These are phyloP conservation scores for Neoarius graeffei DNA, from an alignment of 2,113 vertebrate genomes.

Conservation along the genomic window DNA sequence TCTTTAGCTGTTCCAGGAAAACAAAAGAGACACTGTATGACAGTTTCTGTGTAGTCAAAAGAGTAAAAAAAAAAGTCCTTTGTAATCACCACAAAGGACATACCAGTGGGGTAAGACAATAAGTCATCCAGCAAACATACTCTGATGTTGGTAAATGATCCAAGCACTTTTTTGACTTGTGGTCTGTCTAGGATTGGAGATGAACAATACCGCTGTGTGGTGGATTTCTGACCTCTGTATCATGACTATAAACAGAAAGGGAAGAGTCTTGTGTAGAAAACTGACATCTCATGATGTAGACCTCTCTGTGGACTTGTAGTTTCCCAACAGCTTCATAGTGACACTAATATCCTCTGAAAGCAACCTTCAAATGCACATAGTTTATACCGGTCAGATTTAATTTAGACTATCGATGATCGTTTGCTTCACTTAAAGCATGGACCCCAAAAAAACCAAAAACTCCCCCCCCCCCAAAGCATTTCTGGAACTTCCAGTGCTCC, in stretches of 20 bases:
- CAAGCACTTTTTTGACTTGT: slow-evolving; percentile 64
- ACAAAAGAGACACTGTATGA: slow-evolving; percentile 72
- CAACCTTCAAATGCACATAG: slow-evolving; percentile 29
- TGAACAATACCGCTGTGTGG: slow-evolving; percentile 64
- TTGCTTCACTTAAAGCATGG: slow-evolving; percentile 61
- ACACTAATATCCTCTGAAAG: slow-evolving; percentile 44
- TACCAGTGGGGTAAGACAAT: slow-evolving; percentile 70
- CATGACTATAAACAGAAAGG: slow-evolving; percentile 25
- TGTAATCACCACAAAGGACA: slow-evolving; percentile 74
- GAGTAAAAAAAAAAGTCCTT: slow-evolving; percentile 62
- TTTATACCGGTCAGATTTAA: slow-evolving; percentile 18
- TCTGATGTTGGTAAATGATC: slow-evolving; percentile 74
- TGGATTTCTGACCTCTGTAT: slow-evolving; percentile 49
- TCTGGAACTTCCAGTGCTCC: slow-evolving; percentile 7
- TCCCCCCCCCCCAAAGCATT: slow-evolving; percentile 53
- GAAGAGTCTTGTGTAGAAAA: slow-evolving; percentile 25
- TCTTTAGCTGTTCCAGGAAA: slow-evolving; percentile 50
- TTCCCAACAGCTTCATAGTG: slow-evolving; percentile 28
- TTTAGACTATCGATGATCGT: slow-evolving; percentile 65
- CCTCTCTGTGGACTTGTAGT: slow-evolving; percentile 11
- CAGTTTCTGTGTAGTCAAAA: slow-evolving; percentile 61
- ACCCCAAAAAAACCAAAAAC: slow-evolving; percentile 66
- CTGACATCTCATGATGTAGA: slow-evolving; percentile 10
- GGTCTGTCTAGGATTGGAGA: slow-evolving; percentile 60
- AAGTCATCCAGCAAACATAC: slow-evolving; percentile 77